phyloP scores from a whole-genome alignment of 1,140 invertebrate genomes.

The Trissolcus basalis region DNA sequence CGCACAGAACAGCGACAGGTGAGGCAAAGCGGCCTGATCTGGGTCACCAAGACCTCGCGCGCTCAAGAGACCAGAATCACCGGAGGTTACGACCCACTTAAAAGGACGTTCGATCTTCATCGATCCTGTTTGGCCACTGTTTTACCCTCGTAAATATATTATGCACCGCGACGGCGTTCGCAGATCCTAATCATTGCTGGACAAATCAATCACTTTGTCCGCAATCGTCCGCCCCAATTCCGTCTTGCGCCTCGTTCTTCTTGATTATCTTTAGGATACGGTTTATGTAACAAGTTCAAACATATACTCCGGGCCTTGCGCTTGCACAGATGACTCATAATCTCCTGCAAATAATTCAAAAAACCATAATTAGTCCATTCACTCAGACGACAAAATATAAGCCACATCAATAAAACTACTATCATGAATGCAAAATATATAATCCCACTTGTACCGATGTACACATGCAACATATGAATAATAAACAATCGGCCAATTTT shows the following conservation, averaged over 20 bases:
- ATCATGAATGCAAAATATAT: too few relatives aligned
- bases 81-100: constrained; percentile 72
- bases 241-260: background rate
- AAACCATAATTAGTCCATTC: too few relatives aligned
- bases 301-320: background rate
- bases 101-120: constrained; percentile 67
- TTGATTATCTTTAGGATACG: background rate
- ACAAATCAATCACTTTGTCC: constrained; percentile 49
- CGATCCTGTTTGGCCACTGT: constrained; percentile 50
- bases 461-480: too few relatives aligned
- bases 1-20: constrained; percentile 64
- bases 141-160: constrained; percentile 56
- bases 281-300: background rate
- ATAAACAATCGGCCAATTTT: too few relatives aligned
- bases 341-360: too few relatives aligned
- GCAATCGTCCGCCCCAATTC: constrained; percentile 8
- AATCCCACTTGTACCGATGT: too few relatives aligned
- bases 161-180: constrained; percentile 23
- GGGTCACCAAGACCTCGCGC: constrained; percentile 71
- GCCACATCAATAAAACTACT: too few relatives aligned
- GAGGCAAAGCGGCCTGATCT: constrained; percentile 67
- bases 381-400: too few relatives aligned
- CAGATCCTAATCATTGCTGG: constrained; percentile 42
- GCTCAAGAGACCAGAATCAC: constrained; percentile 67
- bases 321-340: too few relatives aligned